Evolutionary conservation across 2,888 invertebrate species (phyloP).

Genomic region (Parnassius apollo): DNA sequence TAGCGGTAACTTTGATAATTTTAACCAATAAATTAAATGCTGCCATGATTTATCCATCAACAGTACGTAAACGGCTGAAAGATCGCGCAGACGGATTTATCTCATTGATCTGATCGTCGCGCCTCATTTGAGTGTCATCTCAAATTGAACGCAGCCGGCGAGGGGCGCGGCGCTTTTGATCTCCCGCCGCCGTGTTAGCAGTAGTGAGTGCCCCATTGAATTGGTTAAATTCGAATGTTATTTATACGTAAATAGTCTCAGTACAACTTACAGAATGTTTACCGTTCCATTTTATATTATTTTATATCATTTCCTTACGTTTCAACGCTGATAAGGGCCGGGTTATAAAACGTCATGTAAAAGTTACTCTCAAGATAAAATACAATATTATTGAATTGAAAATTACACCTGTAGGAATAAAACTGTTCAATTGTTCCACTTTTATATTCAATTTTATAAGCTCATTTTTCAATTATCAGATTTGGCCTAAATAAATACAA

Average conservation of each 20-base stretch:
- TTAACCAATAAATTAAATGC: constrained; percentile 7
- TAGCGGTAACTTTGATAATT: no score
- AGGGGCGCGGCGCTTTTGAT: constrained; percentile 19
- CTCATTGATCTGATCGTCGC: constrained; percentile 30
- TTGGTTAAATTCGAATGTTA: constrained; percentile 12
- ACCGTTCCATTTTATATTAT: no score
- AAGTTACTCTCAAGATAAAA: no score
- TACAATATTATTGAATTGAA: no score
- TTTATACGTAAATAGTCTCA: constrained; percentile 13
- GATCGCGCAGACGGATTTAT: constrained; percentile 31
- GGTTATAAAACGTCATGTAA: no score
- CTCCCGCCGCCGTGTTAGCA: constrained; percentile 9
- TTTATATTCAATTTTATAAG: no score
- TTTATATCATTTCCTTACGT: no score
- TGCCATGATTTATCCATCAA: constrained; percentile 19
- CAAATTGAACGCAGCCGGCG: constrained; percentile 20
- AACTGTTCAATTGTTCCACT: no score
- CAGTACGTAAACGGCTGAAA: constrained; percentile 12
- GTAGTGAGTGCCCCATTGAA: constrained; percentile 6
- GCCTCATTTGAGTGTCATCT: constrained; percentile 31
- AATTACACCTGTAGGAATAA: no score
- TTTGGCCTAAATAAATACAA: no score
- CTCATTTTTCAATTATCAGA: no score
- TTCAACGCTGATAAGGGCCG: no score
- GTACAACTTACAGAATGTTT: neutral